Conservation (phyloP, 92 coral and sea anemone species). For the Zoanthus solanderi region DNA sequence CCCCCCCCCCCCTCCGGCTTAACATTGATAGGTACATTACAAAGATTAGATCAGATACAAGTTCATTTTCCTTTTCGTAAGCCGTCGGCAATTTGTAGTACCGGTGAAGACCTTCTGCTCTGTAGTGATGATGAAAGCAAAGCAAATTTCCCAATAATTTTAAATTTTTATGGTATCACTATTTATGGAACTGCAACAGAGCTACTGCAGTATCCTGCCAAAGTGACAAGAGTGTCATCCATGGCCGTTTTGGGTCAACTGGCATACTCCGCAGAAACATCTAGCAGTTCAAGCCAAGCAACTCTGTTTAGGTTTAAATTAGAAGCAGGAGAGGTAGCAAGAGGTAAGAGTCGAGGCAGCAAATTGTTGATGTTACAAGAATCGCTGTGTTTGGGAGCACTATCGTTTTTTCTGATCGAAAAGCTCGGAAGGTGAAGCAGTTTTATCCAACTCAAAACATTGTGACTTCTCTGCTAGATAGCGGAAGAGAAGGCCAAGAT, state of each 20-base stretch:
- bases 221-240: conserved; percentile 18
- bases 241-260: background rate
- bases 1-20: too few species aligned
- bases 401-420: conserved; percentile 47
- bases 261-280: background rate
- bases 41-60: conserved; percentile 42
- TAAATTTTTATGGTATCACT: conserved; percentile 54
- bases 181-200: conserved; percentile 6
- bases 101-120: conserved; percentile 49
- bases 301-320: conserved; percentile 44
- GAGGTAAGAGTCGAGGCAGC: conserved; percentile 43
- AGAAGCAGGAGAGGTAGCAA: conserved; percentile 44
- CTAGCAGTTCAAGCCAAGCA: conserved; percentile 16
- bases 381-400: conserved; percentile 28
- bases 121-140: conserved; percentile 48
- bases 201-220: background rate
- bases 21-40: background rate
- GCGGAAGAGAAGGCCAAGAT: conserved; percentile 28
- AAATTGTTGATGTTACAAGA: conserved; percentile 36
- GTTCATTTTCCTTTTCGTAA: conserved; percentile 20
- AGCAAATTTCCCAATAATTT: conserved; percentile 41
- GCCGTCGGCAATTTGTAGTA: conserved; percentile 54
- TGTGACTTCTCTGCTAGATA: conserved; percentile 42
- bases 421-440: conserved; percentile 38
- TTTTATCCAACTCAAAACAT: conserved; percentile 51